A percentile compares a stretch with the other conserved stretches of the same genome.
These are phyloP conservation scores for Rhabdornis inornatus DNA, from an alignment of 2,113 vertebrate genomes.

Conservation along the genomic window DNA sequence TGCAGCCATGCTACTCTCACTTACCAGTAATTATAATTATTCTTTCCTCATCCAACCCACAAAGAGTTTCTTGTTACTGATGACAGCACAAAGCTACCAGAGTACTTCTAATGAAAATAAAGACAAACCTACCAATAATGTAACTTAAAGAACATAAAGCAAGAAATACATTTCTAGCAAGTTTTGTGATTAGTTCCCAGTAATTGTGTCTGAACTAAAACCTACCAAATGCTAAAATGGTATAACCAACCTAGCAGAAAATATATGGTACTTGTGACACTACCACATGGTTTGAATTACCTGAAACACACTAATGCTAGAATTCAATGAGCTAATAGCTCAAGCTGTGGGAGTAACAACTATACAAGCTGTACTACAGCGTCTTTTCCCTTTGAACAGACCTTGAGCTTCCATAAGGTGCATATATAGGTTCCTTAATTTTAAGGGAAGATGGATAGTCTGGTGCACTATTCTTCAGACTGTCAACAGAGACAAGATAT, in stretches of 20 bases:
- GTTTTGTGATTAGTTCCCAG: background rate
- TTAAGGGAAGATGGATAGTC: background rate
- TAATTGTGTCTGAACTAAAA: background rate
- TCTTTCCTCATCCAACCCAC: background rate
- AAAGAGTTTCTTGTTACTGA: constrained; percentile 18
- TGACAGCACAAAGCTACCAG: background rate
- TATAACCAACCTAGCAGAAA: background rate
- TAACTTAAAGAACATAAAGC: background rate
- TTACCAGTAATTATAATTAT: background rate
- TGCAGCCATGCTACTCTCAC: background rate
- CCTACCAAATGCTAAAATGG: background rate
- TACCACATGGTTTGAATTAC: background rate
- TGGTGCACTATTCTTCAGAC: background rate
- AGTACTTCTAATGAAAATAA: background rate
- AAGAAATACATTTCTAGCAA: background rate
- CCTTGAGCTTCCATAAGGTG: background rate
- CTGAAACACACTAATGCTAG: background rate
- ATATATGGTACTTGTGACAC: background rate
- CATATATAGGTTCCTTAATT: background rate
- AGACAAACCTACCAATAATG: background rate
- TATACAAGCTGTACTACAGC: background rate
- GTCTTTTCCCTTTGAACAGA: background rate
- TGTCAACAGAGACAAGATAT: background rate
- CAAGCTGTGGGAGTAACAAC: background rate
- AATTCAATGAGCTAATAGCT: background rate